These are phyloP conservation scores for Syndactyla subalaris DNA, from an alignment of 2,797 vertebrate species.

Conservation along the genomic window DNA sequence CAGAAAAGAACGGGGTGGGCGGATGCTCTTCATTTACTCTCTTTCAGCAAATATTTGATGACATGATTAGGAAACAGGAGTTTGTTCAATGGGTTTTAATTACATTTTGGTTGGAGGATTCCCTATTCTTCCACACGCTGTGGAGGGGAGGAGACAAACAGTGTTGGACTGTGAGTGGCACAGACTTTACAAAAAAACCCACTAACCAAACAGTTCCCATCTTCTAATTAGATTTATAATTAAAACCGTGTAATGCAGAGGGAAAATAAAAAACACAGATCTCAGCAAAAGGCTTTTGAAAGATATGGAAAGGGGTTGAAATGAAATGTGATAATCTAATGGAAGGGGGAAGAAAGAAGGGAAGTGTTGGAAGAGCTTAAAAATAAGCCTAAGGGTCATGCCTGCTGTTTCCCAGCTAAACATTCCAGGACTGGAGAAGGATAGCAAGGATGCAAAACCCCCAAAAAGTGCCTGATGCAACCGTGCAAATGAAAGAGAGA, in stretches of 20 bases:
- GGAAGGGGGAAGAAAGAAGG: neutral
- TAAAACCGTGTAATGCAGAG: neutral
- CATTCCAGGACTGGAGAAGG: neutral
- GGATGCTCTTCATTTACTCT: neutral
- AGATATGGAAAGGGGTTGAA: neutral
- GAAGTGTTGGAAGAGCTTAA: neutral
- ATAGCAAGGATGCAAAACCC: neutral
- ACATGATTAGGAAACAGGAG: neutral
- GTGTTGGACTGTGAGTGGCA: neutral
- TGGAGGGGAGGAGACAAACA: neutral
- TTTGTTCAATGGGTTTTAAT: neutral
- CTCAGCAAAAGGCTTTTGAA: neutral
- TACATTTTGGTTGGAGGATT: neutral
- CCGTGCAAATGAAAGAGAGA: neutral
- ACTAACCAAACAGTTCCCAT: neutral
- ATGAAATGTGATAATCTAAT: neutral
- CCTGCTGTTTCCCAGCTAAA: neutral
- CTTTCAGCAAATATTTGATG: constrained; percentile 26
- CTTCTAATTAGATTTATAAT: neutral
- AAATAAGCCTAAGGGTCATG: neutral
- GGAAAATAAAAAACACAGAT: neutral
- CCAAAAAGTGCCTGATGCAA: neutral
- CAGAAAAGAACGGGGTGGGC: neutral
- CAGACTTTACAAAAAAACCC: neutral
- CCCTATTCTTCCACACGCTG: neutral